phyloP scores from a whole-genome alignment of 2,113 vertebrate species.

The Eupsittula cactorum region DNA sequence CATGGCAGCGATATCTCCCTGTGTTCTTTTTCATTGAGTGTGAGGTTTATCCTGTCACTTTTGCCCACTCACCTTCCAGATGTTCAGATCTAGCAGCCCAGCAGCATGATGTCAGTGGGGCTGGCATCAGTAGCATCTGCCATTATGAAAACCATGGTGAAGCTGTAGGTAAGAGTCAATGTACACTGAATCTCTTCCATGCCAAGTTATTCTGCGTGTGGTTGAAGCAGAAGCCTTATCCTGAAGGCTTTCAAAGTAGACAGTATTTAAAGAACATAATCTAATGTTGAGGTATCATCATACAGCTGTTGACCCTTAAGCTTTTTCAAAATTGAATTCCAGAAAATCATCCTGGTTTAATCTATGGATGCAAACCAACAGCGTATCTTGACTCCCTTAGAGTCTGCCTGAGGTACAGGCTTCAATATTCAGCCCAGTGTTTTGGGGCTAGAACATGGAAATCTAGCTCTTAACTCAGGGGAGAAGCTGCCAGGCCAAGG shows the following conservation, averaged over 20 bases:
- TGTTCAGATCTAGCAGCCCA: neutral
- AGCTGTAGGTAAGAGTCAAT: neutral
- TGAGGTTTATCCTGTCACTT: neutral
- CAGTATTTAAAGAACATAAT: neutral
- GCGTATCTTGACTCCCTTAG: neutral
- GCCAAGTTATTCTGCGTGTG: neutral
- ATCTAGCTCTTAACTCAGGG: neutral
- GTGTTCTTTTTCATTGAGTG: neutral
- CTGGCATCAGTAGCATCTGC: neutral
- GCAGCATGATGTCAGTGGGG: neutral
- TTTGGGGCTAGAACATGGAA: neutral
- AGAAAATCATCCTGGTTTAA: neutral
- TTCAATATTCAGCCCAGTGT: neutral
- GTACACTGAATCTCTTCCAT: neutral
- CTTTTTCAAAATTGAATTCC: neutral
- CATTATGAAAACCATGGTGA: neutral
- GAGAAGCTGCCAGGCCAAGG: neutral
- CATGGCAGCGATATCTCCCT: rapidly evolving
- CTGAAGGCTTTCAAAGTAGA: neutral
- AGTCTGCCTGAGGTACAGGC: neutral
- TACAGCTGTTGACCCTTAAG: neutral
- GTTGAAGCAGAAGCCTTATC: neutral
- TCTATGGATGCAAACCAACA: neutral
- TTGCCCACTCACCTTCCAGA: neutral
- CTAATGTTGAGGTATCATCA: neutral